Base-by-base conservation (phyloP, 2,113 vertebrate genomes). In the Amia ocellicauda region DNA sequence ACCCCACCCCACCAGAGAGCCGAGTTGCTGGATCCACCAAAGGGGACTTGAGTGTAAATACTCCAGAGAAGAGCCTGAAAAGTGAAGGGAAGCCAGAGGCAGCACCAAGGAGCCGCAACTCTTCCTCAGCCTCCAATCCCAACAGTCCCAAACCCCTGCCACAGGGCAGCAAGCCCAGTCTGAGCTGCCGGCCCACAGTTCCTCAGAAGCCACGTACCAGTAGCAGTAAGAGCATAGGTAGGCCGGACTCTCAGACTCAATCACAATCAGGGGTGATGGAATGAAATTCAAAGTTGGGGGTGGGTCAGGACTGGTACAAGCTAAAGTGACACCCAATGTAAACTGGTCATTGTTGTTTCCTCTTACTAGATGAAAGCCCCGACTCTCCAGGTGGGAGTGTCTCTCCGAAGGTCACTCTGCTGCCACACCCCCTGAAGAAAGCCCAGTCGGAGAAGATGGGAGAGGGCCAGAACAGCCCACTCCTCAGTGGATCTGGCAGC, bases 171-270 rank as follows among this genome's bases (percentile, higher is more conserved):
- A 98, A 95, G 74, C 96, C 95, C 3, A 72, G 82, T 55, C 80
- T 87, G 54, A 81, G 85, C 17, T 88, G 88, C 28, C 89, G 96
- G 4, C 94, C 95, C 27, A 78, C 83, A 5, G 89, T 98, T 74
- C 90, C 91, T 0, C 94, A 92, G 80, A 98, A 98, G 55, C 96
- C 95, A 0, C 86, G 93, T 58, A 87, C 90, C 24, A 62, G 80
- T 72, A 84, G 74, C 72, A 80, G 69, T 67, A 81, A 78, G 72
- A 89, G 87, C 64, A 87, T 87, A 19, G 96, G 96, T 98, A 85
- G 5, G 63, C 22, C 7, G 51, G 22, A 13, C 5, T 20, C 31
- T 3, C 26, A 3, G 2, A 27, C 22, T 3, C 20, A 19, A 3
- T 45, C 41, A 23, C 20, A 1, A n/a, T n/a, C n/a, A n/a, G n/a